A percentile compares a stretch with the other conserved stretches of the same genome.
Conservation (phyloP, 2,888 invertebrate species). For the Ceriagrion tenellum region DNA sequence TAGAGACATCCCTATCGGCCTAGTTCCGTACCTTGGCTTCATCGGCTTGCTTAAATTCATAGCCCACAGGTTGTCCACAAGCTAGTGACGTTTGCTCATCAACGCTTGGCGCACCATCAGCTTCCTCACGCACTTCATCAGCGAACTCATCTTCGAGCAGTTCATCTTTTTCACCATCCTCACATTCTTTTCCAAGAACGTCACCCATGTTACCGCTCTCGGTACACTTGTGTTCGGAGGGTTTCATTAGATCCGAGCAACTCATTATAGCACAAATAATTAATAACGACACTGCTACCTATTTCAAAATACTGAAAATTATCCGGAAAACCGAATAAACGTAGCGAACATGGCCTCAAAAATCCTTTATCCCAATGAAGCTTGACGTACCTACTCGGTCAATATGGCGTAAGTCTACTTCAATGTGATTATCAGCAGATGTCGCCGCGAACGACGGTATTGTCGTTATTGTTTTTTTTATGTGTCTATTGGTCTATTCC, state of each 20-base stretch:
- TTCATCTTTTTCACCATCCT: slow-evolving; percentile 72
- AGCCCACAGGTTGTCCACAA: slow-evolving; percentile 70
- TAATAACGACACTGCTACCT: neutral
- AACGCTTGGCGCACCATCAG: slow-evolving; percentile 72
- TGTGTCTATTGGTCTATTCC: neutral
- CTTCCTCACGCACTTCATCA: slow-evolving; percentile 72
- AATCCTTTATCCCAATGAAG: slow-evolving; percentile 42
- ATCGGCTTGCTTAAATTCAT: slow-evolving; percentile 69
- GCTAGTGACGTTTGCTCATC: slow-evolving; percentile 71
- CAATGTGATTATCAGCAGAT: slow-evolving; percentile 56
- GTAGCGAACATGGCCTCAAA: slow-evolving; percentile 37
- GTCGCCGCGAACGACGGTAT: slow-evolving; percentile 52
- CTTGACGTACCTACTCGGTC: slow-evolving; percentile 64
- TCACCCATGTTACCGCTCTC: slow-evolving; percentile 76
- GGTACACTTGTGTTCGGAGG: slow-evolving; percentile 73
- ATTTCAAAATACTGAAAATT: slow-evolving; percentile 50
- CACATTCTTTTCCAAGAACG: slow-evolving; percentile 76
- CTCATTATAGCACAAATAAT: slow-evolving; percentile 71
- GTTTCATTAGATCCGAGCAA: slow-evolving; percentile 72
- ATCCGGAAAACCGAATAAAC: slow-evolving; percentile 47
- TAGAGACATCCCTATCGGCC: slow-evolving; percentile 67
- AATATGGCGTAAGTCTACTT: slow-evolving; percentile 68
- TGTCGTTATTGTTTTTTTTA: slow-evolving; percentile 53
- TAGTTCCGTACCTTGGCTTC: slow-evolving; percentile 70
- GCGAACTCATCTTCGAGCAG: slow-evolving; percentile 69